phyloP scores from a whole-genome alignment of 2,797 vertebrate species.

The Oreochromis grahami region DNA sequence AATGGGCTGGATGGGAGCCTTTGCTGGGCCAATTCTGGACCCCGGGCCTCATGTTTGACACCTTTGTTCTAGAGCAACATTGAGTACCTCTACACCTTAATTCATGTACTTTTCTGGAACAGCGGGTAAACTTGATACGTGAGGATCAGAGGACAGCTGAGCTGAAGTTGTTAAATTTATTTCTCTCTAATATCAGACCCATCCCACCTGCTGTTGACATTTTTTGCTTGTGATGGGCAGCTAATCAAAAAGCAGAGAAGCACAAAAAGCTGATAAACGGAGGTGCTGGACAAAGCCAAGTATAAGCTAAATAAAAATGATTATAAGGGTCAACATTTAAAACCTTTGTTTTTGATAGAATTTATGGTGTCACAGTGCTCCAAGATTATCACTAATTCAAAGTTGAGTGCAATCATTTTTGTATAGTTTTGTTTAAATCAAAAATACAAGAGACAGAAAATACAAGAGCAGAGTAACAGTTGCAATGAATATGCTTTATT shows the following conservation, averaged over 20 bases:
- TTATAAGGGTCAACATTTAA: not conserved
- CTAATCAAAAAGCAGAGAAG: not conserved
- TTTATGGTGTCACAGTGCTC: not conserved
- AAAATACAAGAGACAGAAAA: not conserved
- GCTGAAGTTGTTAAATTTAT: not conserved
- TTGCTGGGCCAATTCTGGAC: not conserved
- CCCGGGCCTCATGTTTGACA: not conserved
- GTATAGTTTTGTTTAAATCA: not conserved
- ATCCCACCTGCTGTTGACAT: not conserved
- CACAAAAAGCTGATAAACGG: not conserved
- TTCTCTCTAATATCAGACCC: not conserved
- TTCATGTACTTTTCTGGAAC: not conserved
- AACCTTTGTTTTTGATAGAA: not conserved
- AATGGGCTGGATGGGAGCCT: not conserved
- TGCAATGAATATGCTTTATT: constrained; percentile 99
- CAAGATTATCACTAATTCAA: not conserved
- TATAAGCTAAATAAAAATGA: not conserved
- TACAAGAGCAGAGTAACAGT: constrained; percentile 35
- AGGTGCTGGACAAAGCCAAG: not conserved
- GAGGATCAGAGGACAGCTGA: not conserved
- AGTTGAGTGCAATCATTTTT: not conserved
- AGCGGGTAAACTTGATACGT: not conserved
- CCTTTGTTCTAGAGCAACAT: not conserved
- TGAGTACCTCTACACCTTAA: not conserved
- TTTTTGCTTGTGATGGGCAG: not conserved